Evolutionary conservation across 2,113 vertebrate genomes (phyloP), one percentile per base, ranked within the genome.

Genomic region (Etia nguti): DNA sequence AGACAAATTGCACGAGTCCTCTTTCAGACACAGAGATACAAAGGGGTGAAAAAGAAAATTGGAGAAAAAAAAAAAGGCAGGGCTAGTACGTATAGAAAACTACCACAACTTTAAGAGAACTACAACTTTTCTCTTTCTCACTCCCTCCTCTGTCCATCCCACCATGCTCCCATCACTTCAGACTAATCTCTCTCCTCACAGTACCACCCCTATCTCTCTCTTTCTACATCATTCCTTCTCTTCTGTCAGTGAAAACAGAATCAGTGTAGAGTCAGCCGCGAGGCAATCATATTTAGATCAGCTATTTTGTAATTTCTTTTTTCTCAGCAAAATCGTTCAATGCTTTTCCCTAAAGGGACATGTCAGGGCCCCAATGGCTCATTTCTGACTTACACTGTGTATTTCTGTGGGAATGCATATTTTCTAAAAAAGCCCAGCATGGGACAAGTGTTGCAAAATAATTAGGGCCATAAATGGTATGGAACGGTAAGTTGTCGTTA

Each of bases 221-320:
- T 60, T 43, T 38, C 70, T 82, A n/a, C 46, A 26, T 77, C 10
- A n/a, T 34, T 77, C 1, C 73, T 26, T 77, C 73, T 52, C 46
- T 80, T 34, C 29, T 82, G 36, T 88, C 83, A 83, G 41, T 90
- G 85, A 85, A 86, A 90, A 88, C 81, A 70, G 81, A 94, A 94
- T 84, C 62, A 91, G 93, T 92, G 87, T 92, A 91, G 55, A 82
- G 38, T 84, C 52, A 84, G 89, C 93, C 91, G 87, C 80, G 11
- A 81, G 90, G 87, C 84, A 81, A 62, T 82, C 85, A 79, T 83
- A 94, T 92, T 92, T 93, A 91, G 91, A 89, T 91, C 62, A 80
- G 88, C 85, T 91, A 89, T 88, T 86, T 87, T 84, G 70, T 90
- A 70, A 86, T 90, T 85, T 46, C 62, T 91, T 88, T 89, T 46